Evolutionary conservation across 1,140 invertebrate species (phyloP), one percentile per base, ranked within the genome.

Genomic region (Magallana gigas): DNA sequence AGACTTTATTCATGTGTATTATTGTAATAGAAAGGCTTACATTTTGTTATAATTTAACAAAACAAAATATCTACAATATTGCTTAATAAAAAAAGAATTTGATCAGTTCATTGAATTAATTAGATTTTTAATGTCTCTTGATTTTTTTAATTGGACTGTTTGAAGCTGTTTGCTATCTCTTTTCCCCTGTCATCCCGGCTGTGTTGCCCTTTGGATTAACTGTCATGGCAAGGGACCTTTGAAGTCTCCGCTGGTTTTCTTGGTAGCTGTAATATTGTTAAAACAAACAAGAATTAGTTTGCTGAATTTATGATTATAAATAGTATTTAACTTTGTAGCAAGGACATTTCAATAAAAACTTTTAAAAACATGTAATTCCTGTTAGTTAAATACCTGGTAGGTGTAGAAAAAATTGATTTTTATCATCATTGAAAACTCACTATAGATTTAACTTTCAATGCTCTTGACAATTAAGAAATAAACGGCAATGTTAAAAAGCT

Each of bases 201-300:
- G 64, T 18, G n/a, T 68, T 68, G 14, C 64, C 84, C 57, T 81
- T 80, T 60, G 87, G 87, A 64, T 82, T 48, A 8, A 86, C 14
- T 0, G n/a, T 76, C 14, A 88, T 4, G 9, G 85, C 88, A 18
- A 88, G 81, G 29, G 3, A 57, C 57, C 88, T 81, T 48, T 83
- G 71, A 1, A 86, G 5, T 18, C 88, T 56, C 11, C 86, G 16
- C 9, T 86, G 84, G 62, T 64, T 88, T 71, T 88, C 84, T 14
- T 88, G 36, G 2, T 48, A 5, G 57, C 1, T 48, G 36, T 2
- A 48, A 48, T 48, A 48, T 48, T 48, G 36, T 48, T 23, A 23
- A 23, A 23, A 23, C 23, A 23, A 23, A 23, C 23, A 23, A 23
- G 23, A 23, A 23, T 23, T 1, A 23, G 23, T 23, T 23, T 23